Evolutionary conservation across 2,797 vertebrate species (phyloP).

Genomic region (Sebastolobus alascanus): DNA sequence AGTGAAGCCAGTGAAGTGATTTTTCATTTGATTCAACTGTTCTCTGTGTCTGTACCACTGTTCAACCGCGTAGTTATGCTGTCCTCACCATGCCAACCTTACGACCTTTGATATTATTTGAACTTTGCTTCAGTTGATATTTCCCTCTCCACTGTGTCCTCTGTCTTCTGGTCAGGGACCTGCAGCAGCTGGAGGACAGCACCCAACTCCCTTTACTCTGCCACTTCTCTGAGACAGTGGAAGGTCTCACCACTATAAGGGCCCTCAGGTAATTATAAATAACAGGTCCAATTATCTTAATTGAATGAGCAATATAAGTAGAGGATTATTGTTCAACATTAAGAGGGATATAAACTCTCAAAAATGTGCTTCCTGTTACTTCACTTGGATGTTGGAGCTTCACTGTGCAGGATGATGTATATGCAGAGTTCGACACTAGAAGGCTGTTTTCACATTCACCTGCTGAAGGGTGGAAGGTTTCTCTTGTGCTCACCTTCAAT

Average conservation of each 20-base stretch:
- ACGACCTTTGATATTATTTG: neutral
- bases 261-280: slow-evolving; percentile 91
- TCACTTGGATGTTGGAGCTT: neutral
- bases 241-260: slow-evolving; percentile 96
- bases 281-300: neutral
- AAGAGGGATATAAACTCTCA: neutral
- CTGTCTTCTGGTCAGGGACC: slow-evolving; percentile 86
- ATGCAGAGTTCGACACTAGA: neutral
- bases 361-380: neutral
- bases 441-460: no score
- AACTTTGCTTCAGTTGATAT: slow-evolving; percentile 20
- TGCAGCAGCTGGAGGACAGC: slow-evolving; percentile 97
- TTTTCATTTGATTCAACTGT: neutral
- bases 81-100: neutral
- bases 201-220: slow-evolving; percentile 96
- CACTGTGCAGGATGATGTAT: neutral
- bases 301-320: neutral
- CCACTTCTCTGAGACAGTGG: slow-evolving; percentile 97
- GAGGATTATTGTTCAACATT: neutral
- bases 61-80: neutral
- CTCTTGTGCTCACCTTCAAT: neutral
- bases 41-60: neutral
- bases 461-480: no score
- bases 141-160: slow-evolving; percentile 6
- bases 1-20: neutral